Percentiles rank a stretch among this genome's conserved stretches.
phyloP scores from a whole-genome alignment of 2,113 vertebrate genomes.

The Perca schrenkii region DNA sequence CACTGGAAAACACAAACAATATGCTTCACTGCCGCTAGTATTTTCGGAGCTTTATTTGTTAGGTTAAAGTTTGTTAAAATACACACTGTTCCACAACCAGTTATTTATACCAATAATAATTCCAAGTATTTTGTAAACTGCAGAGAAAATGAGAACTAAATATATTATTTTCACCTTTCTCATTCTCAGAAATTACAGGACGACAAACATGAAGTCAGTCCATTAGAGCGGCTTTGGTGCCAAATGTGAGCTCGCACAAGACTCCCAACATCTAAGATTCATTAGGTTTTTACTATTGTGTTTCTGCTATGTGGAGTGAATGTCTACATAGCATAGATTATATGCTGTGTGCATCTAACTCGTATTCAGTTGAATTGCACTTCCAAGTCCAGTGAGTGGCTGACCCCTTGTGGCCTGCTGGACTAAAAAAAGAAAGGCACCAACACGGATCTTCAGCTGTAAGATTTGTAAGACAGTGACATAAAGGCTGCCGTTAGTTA shows the following conservation, averaged over 20 bases:
- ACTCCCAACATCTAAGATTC: not conserved
- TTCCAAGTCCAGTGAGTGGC: not conserved
- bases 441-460: not conserved
- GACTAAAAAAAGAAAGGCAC: not conserved
- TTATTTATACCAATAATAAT: not conserved
- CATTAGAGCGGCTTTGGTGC: not conserved
- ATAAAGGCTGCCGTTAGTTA: too few species aligned
- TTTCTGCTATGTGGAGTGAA: not conserved
- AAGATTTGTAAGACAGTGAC: too few species aligned
- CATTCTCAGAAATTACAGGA: not conserved
- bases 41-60: not conserved
- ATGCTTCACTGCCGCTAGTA: too few species aligned
- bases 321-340: not conserved
- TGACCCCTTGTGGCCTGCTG: constrained; percentile 38
- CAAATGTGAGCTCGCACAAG: not conserved
- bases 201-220: not conserved
- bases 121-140: not conserved
- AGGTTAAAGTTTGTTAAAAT: not conserved
- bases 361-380: not conserved
- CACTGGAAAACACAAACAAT: not conserved
- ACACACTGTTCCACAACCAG: not conserved
- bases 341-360: not conserved
- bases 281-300: not conserved
- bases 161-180: not conserved
- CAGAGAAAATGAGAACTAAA: not conserved